phyloP scores from a whole-genome alignment of 2,888 invertebrate genomes.

The Cephus nigrinus region DNA sequence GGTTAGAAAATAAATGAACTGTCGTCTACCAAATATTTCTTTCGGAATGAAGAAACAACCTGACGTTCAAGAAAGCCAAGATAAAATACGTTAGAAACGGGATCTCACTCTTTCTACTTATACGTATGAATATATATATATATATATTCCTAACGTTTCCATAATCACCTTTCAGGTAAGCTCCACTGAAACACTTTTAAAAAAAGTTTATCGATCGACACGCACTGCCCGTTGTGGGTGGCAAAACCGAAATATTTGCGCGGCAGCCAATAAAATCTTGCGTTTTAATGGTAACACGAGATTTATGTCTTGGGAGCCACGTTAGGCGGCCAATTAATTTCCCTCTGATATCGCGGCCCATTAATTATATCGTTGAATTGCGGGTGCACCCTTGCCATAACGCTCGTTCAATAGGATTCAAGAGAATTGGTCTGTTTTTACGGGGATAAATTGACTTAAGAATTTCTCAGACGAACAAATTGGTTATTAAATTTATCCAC shows the following conservation, averaged over 20 bases:
- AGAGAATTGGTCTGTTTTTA: neutral
- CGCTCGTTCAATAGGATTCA: neutral
- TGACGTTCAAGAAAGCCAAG: neutral
- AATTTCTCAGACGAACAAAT: neutral
- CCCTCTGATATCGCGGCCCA: conserved; percentile 25
- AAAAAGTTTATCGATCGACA: neutral
- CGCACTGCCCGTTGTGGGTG: conserved; percentile 17
- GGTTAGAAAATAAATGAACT: neutral
- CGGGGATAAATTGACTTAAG: neutral
- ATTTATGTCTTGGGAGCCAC: conserved; percentile 26
- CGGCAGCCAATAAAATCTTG: conserved; percentile 23
- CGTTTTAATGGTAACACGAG: conserved; percentile 28
- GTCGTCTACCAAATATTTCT: neutral
- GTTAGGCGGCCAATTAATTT: conserved; percentile 30
- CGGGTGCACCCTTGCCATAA: neutral
- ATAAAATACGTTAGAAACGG: neutral
- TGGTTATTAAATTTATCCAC: too few relatives aligned
- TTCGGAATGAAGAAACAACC: neutral
- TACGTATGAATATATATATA: neutral
- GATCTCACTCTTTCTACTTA: too few relatives aligned
- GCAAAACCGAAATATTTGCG: conserved; percentile 13
- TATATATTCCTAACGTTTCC: neutral
- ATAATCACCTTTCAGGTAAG: neutral
- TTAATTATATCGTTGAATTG: conserved; percentile 21
- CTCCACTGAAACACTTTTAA: neutral